Base-by-base conservation (phyloP, 1,140 invertebrate species). In the Hormaphis cornu region DNA sequence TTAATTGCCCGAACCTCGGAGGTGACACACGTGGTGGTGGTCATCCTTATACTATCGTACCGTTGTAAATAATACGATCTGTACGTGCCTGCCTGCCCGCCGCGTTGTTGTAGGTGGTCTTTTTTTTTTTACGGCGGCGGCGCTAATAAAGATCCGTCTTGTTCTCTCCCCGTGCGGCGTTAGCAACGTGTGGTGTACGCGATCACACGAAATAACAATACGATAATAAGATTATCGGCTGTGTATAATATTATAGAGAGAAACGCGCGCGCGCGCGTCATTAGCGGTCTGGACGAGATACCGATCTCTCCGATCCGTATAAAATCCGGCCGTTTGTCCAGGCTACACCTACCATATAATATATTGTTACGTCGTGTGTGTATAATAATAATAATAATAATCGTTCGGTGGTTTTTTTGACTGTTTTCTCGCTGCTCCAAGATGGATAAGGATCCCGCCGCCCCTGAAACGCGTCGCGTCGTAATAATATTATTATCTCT, bases 271-370 rank as follows among this genome's bases (percentile, higher is more conserved):
- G 59, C 48, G 50, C 50, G 61, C 61, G 61, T 66, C 61, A 66
- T 66, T 66, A 66, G 61, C 61, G 61, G 61, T 66, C 61, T 66
- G 61, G 61, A 66, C 61, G 61, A 66, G 61, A 66, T 66, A 58
- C 54, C 22, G 20, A 58, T 58, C 54, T 58, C 5, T 35, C 53
- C 28, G 53, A 33, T n/a, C 30, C 53, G 18, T 56, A 37, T 14
- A 37, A 58, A 40, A 58, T 58, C 33, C 12, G 24, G 20, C 54
- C 14, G 30, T 4, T 50, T 20, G 28, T 16, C 24, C 44, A 26
- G 42, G 42, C 42, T n/a, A 46, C 42, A 46, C 42, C 12, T 46
- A n/a, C 8, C 5, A n/a, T 52, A 30, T n/a, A 53, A 16, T 14
- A 26, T 26, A 52, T 52, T 26, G 24, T 16, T 50, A 50, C 48